Base-by-base conservation (phyloP, 2,797 vertebrate species). In the Cossypha niveicapilla region DNA sequence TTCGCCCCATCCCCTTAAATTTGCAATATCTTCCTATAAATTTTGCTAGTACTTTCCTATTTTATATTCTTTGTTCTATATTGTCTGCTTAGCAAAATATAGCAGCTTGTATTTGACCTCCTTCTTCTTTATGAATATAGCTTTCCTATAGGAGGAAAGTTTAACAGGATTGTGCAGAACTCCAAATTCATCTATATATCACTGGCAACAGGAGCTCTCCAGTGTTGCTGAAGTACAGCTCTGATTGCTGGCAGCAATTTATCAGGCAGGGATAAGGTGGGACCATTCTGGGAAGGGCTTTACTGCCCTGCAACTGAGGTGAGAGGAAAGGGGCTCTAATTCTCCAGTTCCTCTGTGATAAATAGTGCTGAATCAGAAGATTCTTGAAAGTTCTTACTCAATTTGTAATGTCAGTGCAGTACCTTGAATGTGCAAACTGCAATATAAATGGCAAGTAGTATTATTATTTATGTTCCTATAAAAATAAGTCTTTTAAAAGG, bases 351-450 rank as follows among this genome's bases (percentile, higher is more conserved):
- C 77, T 85, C 53, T 11, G 3, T 82, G 77, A 91, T 67, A 89
- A 89, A 93, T 71, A 58, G 86, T 94, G 88, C 83, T 95, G 94
- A 95, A 89, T 94, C 90, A 91, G 86, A 87, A 87, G 77, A 63
- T 39, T 88, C 61, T 84, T 88, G 42, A 71, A 94, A 82, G 42
- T 82, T 88, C 77, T 96, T 87, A 71, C 57, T 94, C 81, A 76
- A 73, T 95, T 91, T 92, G 87, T 66, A 90, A 54, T 91, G 71
- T 82, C 83, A 93, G 45, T 63, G 63, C 71, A 44, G 77, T 79
- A 42, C 60, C 68, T 90, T 90, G 83, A 85, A 81, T 75, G 77
- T 78, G 66, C 56, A 85, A 93, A 66, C 44, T 63, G 61, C 90
- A 83, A 48, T 93, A 82, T 41, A 92, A 95, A 79, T 87, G 74